Evolutionary conservation across 2,113 vertebrate species (phyloP).

Genomic region (Microcebus griseorufus): DNA sequence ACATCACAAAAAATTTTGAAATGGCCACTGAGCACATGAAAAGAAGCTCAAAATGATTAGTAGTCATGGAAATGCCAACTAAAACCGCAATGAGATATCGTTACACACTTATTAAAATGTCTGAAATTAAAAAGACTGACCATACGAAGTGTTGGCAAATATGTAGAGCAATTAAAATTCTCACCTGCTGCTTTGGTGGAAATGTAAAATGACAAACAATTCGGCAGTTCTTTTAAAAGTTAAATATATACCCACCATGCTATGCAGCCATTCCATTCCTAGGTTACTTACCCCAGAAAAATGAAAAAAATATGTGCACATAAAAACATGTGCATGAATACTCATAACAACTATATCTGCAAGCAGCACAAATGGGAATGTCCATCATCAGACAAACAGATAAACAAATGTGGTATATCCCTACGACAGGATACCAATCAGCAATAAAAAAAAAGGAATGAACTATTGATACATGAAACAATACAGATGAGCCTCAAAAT

Average conservation of each 20-base stretch:
- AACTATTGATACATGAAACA: not conserved
- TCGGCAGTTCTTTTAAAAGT: not conserved
- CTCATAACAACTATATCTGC: not conserved
- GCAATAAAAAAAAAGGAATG: not conserved
- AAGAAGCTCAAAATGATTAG: not conserved
- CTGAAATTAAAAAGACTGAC: not conserved
- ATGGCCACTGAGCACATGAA: not conserved
- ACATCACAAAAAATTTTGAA: not conserved
- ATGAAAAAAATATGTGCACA: not conserved
- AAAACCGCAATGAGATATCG: not conserved
- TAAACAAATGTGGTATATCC: not conserved
- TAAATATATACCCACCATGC: not conserved
- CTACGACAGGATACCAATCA: not conserved
- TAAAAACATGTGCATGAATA: not conserved
- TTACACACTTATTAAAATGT: not conserved
- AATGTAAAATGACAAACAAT: not conserved
- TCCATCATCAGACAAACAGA: not conserved
- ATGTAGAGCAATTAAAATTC: not conserved
- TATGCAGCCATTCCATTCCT: not conserved
- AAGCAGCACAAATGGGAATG: not conserved
- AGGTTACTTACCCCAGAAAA: not conserved
- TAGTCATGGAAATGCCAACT: not conserved
- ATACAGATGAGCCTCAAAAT: not conserved
- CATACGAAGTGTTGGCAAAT: not conserved
- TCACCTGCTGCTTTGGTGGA: not conserved